These are phyloP conservation scores for Phaenicophaeus curvirostris DNA, from an alignment of 2,797 vertebrate genomes.

Conservation along the genomic window DNA sequence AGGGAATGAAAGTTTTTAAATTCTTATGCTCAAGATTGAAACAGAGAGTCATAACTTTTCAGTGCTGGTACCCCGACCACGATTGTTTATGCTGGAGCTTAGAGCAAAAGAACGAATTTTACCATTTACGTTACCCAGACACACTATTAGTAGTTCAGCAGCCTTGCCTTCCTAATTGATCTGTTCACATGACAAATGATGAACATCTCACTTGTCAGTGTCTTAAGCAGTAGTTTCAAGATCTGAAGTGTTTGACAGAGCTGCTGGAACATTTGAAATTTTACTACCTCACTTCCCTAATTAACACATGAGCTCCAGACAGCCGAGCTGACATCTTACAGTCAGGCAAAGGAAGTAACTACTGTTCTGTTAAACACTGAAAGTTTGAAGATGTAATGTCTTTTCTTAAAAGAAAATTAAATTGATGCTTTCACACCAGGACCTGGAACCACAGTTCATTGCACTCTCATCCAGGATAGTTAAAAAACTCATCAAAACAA, in stretches of 20 bases:
- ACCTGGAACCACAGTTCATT: not conserved
- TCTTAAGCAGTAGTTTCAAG: slow-evolving; percentile 51
- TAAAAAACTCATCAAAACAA: not conserved
- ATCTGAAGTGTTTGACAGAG: slow-evolving; percentile 66
- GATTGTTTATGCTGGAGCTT: not conserved
- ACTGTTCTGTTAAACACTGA: not conserved
- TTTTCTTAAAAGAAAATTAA: slow-evolving; percentile 27
- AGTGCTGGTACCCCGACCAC: not conserved
- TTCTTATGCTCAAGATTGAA: not conserved
- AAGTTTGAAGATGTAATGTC: not conserved
- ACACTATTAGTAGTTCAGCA: slow-evolving; percentile 37
- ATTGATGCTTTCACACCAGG: not conserved
- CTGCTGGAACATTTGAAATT: slow-evolving; percentile 66
- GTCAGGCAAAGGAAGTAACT: slow-evolving; percentile 24
- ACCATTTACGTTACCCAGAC: not conserved
- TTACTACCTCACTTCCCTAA: slow-evolving; percentile 58
- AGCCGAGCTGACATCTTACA: slow-evolving; percentile 35
- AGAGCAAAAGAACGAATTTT: not conserved
- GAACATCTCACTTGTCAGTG: slow-evolving; percentile 63
- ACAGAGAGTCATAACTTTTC: not conserved
- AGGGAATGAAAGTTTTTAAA: not conserved
- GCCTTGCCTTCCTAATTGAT: slow-evolving; percentile 45
- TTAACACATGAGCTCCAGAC: slow-evolving; percentile 59
- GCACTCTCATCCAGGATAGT: not conserved
- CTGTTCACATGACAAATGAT: slow-evolving; percentile 57